Base-by-base conservation (phyloP, 1,140 invertebrate species). In the Drosophila obscura region DNA sequence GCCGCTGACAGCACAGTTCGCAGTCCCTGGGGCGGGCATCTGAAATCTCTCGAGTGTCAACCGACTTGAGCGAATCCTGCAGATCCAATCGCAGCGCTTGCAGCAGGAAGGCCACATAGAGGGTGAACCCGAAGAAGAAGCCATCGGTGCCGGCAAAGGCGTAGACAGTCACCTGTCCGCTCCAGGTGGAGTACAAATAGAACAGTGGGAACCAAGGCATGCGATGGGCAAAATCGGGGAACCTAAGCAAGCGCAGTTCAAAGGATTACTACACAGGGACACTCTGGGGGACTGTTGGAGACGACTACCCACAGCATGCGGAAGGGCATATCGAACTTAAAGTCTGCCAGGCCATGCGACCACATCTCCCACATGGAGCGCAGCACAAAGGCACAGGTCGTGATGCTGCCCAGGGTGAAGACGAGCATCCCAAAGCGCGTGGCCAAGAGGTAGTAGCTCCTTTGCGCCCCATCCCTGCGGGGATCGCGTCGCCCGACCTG, bases 321-420 rank as follows among this genome's bases (percentile, higher is more conserved):
- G 39, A 84, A 83, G 22, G 80, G 80, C 81, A 84, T 68, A 28
- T 85, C 80, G 45, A 76, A 84, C 44, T 83, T 83, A 19, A 81
- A 82, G 15, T 72, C 67, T 28, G 50, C 28, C 3, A 9, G 13
- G 0, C 75, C 72, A 0, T 31, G 61, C 4, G 1, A 19, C 51
- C 56, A 85, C 81, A 85, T 85, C 44, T 84, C 81, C 77, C 73
- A 85, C 0, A 85, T 5, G 1, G 80, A 84, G 2, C 80, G 77
- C 46, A 85, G 57, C 9, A 85, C 72, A 59, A 84, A 84, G 48
- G 77, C 77, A 0, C 35, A 11, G 0, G 80, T 80, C 24, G 69
- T 84, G 6, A 85, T 73, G 43, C 41, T 68, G 51, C 77, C 80
- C 44, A 85, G 6, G 0, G 66, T 77, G 5, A 84, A 84, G 35